phyloP scores from a whole-genome alignment of 2,888 invertebrate species.

The Drosophila merina region DNA sequence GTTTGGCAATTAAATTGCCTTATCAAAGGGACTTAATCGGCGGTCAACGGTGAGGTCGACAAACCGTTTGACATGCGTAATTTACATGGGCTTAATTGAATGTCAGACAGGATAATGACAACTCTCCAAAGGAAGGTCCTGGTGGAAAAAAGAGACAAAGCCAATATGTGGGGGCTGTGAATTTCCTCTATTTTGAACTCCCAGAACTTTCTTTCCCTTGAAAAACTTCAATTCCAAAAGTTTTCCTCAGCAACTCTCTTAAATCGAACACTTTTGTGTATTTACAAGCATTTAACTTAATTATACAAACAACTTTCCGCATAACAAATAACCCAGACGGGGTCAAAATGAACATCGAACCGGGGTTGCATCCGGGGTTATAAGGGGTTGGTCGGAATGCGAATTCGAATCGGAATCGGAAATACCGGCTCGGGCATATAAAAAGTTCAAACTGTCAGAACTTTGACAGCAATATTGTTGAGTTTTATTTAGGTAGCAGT shows the following conservation, averaged over 20 bases:
- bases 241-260: conserved; percentile 24
- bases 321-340: conserved; percentile 26
- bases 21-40: conserved; percentile 37
- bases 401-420: conserved; percentile 1
- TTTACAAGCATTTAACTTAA: conserved; percentile 44
- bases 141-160: neutral
- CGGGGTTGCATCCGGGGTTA: neutral
- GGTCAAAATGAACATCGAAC: conserved; percentile 1
- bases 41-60: neutral
- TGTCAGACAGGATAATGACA: conserved; percentile 32
- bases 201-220: neutral
- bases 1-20: conserved; percentile 33
- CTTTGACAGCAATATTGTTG: conserved; percentile 63
- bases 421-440: conserved; percentile 25
- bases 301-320: conserved; percentile 30
- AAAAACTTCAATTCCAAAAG: conserved; percentile 5
- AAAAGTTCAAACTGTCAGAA: conserved; percentile 61
- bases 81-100: conserved; percentile 37
- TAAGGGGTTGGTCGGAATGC: neutral
- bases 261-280: conserved; percentile 41
- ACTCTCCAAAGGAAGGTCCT: neutral
- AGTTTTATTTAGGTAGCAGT: conserved; percentile 53
- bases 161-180: neutral
- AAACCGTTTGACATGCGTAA: conserved; percentile 30
- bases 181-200: neutral